Evolutionary conservation across 2,113 vertebrate species (phyloP), one percentile per base, ranked within the genome.

Genomic region (Lampris incognitus): DNA sequence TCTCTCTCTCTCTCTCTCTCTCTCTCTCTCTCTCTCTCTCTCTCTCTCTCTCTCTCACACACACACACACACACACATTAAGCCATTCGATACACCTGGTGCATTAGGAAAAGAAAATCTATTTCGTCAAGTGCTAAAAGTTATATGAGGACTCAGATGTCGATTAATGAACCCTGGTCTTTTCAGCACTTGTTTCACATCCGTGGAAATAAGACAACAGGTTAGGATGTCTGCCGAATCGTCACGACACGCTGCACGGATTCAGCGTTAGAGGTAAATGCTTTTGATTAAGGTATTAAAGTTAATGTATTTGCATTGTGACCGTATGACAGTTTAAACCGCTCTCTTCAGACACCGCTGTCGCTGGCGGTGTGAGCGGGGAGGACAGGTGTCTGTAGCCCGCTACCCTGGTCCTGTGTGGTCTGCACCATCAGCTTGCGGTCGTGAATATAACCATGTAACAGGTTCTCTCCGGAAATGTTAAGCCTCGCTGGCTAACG

Each of bases 341-440:
- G 7, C 4, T 5, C 11, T n/a, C 3, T 10, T 54, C 6, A 54
- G 58, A 44, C 6, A 0, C 39, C 10, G 3, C 39, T 11, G 46
- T 10, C 9, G 48, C 39, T 40, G n/a, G 46, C 37, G 63, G 54
- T 44, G 5, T 48, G 37, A 38, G n/a, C 9, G 10, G n/a, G 51
- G n/a, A 54, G 64, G 61, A 38, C 90, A 89, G 90, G 88, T 90
- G 88, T 56, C 40, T 81, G 48, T 4, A 49, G 10, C 37, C 4
- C 5, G 48, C 39, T 68, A 37, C 56, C 82, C 10, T 36, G 39
- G 61, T 2, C 66, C 24, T 41, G 61, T 9, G 6, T 48, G 9
- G 54, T 46, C 9, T 61, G 46, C 55, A 11, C 38, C 66, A 58
- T 64, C 61, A 54, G 50, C 46, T 52, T 44, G 6, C 1, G 55